Base-by-base conservation (phyloP, 2,888 invertebrate species). In the Amiota minor region DNA sequence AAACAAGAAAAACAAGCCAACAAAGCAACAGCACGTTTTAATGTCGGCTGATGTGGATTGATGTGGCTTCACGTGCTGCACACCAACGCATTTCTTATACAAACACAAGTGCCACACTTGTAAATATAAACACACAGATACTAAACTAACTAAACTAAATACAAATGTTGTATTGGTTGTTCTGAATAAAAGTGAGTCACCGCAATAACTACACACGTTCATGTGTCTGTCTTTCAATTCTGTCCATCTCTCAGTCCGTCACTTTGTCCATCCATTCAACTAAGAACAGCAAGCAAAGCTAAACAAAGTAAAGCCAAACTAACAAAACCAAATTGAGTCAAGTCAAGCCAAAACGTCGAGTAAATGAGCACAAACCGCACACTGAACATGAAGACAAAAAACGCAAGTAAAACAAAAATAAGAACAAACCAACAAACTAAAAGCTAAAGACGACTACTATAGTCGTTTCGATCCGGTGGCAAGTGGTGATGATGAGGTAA, bases 21-120 rank as follows among this genome's bases (percentile, higher is more conserved):
- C 67, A n/a, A 18, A 18, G 11, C 67, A n/a, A 18, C 50, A 53
- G 20, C 23, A 68, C 35, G 65, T 68, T 50, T 53, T 14, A 20
- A 50, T 11, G 67, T 50, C 50, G 50, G 67, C 50, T 68, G 83
- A 78, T 68, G 35, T 35, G 83, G 83, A 81, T 85, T 83, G 83
- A 84, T 85, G 86, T 85, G 82, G 82, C 86, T 82, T 82, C 82
- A 77, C 74, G 73, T 74, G 71, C 23, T 62, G 70, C 73, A 76
- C n/a, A 69, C 68, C 12, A 50, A 49, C 55, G 47, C 56, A 61
- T 70, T 47, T 35, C 55, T 64, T 59, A 12, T 20, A 59, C 11
- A 14, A 18, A 67, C 20, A 16, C 65, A 68, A 68, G n/a, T 53
- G 49, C n/a, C 67, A 68, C 53, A 68, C 53, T 4, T 35, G 35